Evolutionary conservation across 2,888 invertebrate genomes (phyloP).

Genomic region (Drosophila quinaria): DNA sequence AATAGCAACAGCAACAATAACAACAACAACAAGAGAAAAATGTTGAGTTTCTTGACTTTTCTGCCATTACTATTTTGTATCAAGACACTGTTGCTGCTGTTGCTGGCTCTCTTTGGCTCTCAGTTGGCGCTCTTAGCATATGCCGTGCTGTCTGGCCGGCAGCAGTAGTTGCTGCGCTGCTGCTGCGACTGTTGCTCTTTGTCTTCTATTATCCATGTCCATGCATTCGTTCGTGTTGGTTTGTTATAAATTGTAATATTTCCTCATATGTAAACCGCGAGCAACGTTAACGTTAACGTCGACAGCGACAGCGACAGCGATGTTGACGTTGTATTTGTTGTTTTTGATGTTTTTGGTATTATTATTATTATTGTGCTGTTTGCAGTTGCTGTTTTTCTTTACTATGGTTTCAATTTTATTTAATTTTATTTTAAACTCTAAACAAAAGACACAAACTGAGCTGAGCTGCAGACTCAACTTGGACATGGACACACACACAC

Average conservation of each 20-base stretch:
- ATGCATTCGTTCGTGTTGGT: slow-evolving; percentile 42
- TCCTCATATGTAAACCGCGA: slow-evolving; percentile 57
- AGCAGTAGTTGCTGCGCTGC: slow-evolving; percentile 32
- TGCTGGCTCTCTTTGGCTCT: slow-evolving; percentile 29
- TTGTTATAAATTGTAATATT: slow-evolving; percentile 64
- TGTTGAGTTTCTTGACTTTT: slow-evolving; percentile 79
- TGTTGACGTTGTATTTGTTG: slow-evolving; percentile 36
- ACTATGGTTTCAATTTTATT: slow-evolving; percentile 80
- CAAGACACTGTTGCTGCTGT: slow-evolving; percentile 26
- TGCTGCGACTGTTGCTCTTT: slow-evolving; percentile 30
- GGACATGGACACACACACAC: slow-evolving; percentile 49
- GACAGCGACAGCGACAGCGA: not conserved
- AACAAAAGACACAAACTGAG: slow-evolving; percentile 68
- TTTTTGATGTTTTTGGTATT: too few species aligned
- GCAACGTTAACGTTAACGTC: slow-evolving; percentile 23
- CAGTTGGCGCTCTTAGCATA: slow-evolving; percentile 19
- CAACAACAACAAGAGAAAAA: slow-evolving; percentile 34
- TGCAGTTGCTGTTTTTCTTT: slow-evolving; percentile 57
- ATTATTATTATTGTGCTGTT: slow-evolving; percentile 33
- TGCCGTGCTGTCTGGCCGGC: slow-evolving; percentile 40
- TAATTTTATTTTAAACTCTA: slow-evolving; percentile 80
- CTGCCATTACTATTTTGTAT: slow-evolving; percentile 64
- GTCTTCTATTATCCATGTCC: slow-evolving; percentile 56
- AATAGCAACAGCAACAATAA: slow-evolving; percentile 26
- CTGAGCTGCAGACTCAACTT: slow-evolving; percentile 60